Base-by-base conservation (phyloP, 2,113 vertebrate species). In the Eupsittula cactorum region DNA sequence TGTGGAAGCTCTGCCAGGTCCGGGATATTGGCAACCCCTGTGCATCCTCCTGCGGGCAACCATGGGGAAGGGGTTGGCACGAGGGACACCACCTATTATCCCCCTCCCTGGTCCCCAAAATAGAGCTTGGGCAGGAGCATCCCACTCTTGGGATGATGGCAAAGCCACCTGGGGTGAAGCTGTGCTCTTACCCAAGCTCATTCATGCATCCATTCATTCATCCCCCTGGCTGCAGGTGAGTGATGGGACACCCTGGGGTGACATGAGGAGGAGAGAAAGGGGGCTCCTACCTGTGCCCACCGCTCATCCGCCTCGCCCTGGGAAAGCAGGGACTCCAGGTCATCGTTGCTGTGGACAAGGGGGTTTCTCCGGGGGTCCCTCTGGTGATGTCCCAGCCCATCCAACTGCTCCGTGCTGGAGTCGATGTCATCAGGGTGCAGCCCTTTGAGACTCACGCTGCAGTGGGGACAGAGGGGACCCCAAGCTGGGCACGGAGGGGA, bases 311-410 rank as follows among this genome's bases (percentile, higher is more conserved):
- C 97, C 79, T 95, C 96, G 0, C 97, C 96, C 47, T 94, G 90
- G 5, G 86, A 97, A 19, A 97, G 92, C 82, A 97, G 64, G 10
- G 93, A 94, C 68, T 97, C 98, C 96, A 97, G 83, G 12, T 97
- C 97, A 1, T 98, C 97, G 0, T 76, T 97, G 95, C 97, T 98
- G 68, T 88, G 97, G 35, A 97, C 7, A 10, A 96, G 95, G 55
- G 95, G 95, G 37, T 37, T 75, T 25, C 97, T 52, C 24, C 94
- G 75, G 64, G 96, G 92, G 76, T 93, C 95, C 42, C 49, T 41
- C 42, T 3, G 59, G 47, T 6, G 21, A 55, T 0, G 8, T 35
- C 86, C 37, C 11, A 84, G 74, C 31, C 73, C 31, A 0, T 78
- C 91, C 41, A 92, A 47, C 37, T 50, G 93, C 73, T 91, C 96